Base-by-base conservation (phyloP, 2,888 invertebrate species). In the Prostheceraeus crozeri region DNA sequence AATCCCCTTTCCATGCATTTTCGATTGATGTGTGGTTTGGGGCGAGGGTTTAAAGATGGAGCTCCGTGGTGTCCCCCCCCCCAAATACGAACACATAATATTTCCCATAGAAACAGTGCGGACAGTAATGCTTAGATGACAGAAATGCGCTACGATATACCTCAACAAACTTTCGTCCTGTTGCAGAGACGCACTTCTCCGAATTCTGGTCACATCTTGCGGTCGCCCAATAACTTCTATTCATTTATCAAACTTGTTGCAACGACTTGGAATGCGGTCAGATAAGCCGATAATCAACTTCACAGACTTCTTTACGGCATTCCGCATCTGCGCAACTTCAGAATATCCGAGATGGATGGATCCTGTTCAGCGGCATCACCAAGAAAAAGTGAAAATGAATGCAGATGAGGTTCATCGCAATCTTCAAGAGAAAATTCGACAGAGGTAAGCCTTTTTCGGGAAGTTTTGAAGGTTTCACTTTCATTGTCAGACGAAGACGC, bases 281-380 rank as follows among this genome's bases (percentile, higher is more conserved):
- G 70, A 70, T 60, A 65, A 66, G 30, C 63, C 67, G 27, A 63
- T 72, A 21, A 68, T 73, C 57, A 69, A 68, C 62, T 71, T 71
- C 64, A 65, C 70, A 2, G 73, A 74, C 46, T 73, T 74, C 68
- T 72, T 69, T 64, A 61, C 71, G n/a, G 62, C 65, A 31, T 72
- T 73, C 68, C 66, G 72, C 23, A 64, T 68, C 4, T 35, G 40
- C 1, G 52, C 52, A 16, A 48, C 60, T 30, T 31, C 66, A n/a
- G 69, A 71, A 25, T 70, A 70, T 58, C 73, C 72, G 1, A 64
- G 64, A 35, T 70, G 73, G 74, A 73, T 73, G 72, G 73, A 74
- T 61, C 71, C 73, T 2, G 67, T 74, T 23, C 67, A 70, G 62
- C 61, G 70, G 46, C 64, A 66, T 2, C 63, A 64, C 55, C 66